phyloP scores from a whole-genome alignment of 2,888 invertebrate genomes.

The Sarcophaga subvicina region DNA sequence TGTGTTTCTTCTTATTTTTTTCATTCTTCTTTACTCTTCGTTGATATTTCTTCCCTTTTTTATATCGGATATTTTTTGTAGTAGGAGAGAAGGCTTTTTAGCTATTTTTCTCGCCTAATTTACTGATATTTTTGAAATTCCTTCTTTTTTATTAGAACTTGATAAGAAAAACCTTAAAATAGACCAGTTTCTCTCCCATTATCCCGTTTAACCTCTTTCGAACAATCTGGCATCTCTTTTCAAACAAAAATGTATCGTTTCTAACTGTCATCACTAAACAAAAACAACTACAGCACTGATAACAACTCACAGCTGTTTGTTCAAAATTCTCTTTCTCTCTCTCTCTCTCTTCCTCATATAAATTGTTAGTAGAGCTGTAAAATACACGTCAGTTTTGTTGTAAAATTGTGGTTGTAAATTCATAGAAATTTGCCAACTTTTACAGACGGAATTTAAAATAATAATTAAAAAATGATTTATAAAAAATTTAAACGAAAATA shows the following conservation, averaged over 20 bases:
- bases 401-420: slow-evolving; percentile 39
- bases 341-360: not conserved
- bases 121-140: too few relatives aligned
- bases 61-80: too few relatives aligned
- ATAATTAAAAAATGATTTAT: not conserved
- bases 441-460: not conserved
- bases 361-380: not conserved
- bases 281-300: slow-evolving; percentile 14
- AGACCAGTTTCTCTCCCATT: fast-evolving
- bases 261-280: slow-evolving; percentile 23
- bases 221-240: slow-evolving; percentile 15
- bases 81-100: too few relatives aligned
- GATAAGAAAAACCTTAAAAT: too few relatives aligned
- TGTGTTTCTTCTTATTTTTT: too few relatives aligned
- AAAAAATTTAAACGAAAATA: slow-evolving; percentile 9
- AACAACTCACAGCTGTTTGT: slow-evolving; percentile 50
- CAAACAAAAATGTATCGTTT: not conserved
- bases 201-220: not conserved
- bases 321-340: not conserved
- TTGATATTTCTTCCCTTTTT: too few relatives aligned
- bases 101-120: too few relatives aligned
- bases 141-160: too few relatives aligned
- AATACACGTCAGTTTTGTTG: slow-evolving; percentile 58
- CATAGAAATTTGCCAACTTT: not conserved
- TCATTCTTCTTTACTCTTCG: too few relatives aligned